Percentiles rank a stretch among this genome's conserved stretches.
Evolutionary conservation across 2,888 invertebrate genomes (phyloP).

Genomic region (Gandaritis pyraliata): DNA sequence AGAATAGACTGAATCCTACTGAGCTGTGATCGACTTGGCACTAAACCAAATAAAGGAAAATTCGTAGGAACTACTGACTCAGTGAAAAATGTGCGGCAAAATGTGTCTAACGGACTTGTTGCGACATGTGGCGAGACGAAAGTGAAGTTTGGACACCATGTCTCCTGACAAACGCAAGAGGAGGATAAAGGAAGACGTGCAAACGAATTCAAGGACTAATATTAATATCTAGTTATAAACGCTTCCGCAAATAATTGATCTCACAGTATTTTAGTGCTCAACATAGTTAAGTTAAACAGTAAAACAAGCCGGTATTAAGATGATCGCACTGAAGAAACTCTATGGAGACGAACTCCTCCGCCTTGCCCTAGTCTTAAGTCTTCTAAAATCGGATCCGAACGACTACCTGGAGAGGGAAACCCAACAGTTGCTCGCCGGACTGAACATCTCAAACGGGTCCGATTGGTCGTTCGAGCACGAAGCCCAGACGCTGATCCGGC

Average conservation of each 20-base stretch:
- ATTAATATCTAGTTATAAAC: conserved; percentile 41
- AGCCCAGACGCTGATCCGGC: conserved; percentile 82
- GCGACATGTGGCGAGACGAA: conserved; percentile 42
- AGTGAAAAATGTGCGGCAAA: conserved; percentile 60
- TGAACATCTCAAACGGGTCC: conserved; percentile 87
- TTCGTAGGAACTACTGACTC: conserved; percentile 51
- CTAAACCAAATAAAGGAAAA: conserved; percentile 41
- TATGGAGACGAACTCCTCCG: conserved; percentile 93
- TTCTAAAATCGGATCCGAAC: conserved; percentile 91
- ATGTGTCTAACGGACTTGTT: conserved; percentile 47
- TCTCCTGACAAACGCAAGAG: conserved; percentile 77
- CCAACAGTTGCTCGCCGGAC: conserved; percentile 81
- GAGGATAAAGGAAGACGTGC: conserved; percentile 54
- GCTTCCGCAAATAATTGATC: conserved; percentile 61
- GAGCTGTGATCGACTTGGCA: conserved; percentile 37
- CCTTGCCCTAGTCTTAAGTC: conserved; percentile 91
- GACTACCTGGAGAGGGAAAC: conserved; percentile 86
- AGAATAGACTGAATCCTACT: conserved; percentile 31
- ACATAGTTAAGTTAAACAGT: conserved; percentile 43
- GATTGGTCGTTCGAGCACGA: conserved; percentile 87
- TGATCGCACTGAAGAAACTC: conserved; percentile 93
- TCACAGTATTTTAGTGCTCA: conserved; percentile 77
- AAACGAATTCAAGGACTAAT: conserved; percentile 24
- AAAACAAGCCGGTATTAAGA: conserved; percentile 55
- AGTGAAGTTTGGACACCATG: conserved; percentile 68